Base-by-base conservation (phyloP, 2,888 invertebrate genomes). In the Erpobdella octoculata region DNA sequence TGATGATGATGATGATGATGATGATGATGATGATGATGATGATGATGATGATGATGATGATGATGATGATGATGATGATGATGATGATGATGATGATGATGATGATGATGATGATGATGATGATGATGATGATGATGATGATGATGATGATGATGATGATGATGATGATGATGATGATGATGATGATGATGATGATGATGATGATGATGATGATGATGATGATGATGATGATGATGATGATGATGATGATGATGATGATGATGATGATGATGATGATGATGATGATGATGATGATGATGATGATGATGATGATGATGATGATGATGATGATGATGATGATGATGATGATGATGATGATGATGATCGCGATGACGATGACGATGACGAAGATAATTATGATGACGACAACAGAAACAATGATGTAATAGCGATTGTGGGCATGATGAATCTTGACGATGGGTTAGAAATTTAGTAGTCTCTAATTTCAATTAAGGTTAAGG, bases 21-120 rank as follows among this genome's bases (percentile, higher is more conserved):
- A 66, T 66, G 66, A 37, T 66, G 66, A 37, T 66, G 38, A 37
- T 66, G 66, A 66, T 66, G 66, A 41, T 66, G 66, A 66, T 37
- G 38, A 37, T 66, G 66, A 41, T 66, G 66, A 66, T 66, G 66
- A 66, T 66, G 66, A 48, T 66, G 66, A 37, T 46, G 66, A 66
- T 66, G 66, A 37, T 66, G 66, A 37, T 37, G 61, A 59, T 67
- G 46, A 25, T 58, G 61, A 59, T 59, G 61, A 59, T 59, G 61
- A 59, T 59, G 61, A 59, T 59, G 61, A 59, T 59, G 61, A 59
- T 59, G 61, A 59, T 59, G 61, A 59, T 59, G 61, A 59, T 59
- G 61, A 59, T 59, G 61, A 59, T 59, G 61, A 59, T 59, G 61
- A 59, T 59, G 61, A 59, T 59, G 61, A 59, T 59, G 61, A 59